phyloP scores from a whole-genome alignment of 2,888 invertebrate species.

The Aromia moschata region DNA sequence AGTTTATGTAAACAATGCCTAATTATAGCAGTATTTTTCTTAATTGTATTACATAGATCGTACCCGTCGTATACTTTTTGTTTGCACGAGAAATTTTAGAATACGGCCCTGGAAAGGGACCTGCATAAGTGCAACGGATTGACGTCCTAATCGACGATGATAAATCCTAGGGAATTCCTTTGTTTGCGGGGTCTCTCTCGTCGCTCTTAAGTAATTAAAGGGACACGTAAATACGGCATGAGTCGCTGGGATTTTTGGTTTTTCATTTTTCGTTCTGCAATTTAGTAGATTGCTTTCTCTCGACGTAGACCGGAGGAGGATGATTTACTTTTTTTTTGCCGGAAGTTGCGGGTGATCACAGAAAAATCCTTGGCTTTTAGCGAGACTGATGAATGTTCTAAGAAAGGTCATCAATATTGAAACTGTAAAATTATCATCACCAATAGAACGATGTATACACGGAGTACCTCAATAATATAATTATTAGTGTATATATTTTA shows the following conservation, averaged over 20 bases:
- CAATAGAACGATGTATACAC: too few relatives aligned
- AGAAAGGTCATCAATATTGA: too few relatives aligned
- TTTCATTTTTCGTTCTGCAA: constrained; percentile 10
- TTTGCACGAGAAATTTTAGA: not conserved
- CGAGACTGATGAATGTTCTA: too few relatives aligned
- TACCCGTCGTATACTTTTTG: too few relatives aligned
- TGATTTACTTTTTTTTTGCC: constrained; percentile 14
- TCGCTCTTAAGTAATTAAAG: constrained; percentile 15
- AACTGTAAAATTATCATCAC: too few relatives aligned
- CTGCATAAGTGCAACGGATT: constrained; percentile 18
- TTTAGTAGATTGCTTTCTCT: not conserved
- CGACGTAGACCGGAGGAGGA: not conserved
- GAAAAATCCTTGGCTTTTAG: too few relatives aligned
- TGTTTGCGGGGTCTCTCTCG: constrained; percentile 20
- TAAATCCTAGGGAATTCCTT: constrained; percentile 4
- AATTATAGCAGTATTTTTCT: too few relatives aligned
- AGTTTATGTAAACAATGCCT: too few relatives aligned
- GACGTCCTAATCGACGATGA: constrained; percentile 10
- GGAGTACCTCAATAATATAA: too few relatives aligned
- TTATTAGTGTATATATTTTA: too few relatives aligned
- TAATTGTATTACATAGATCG: too few relatives aligned
- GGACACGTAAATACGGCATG: constrained; percentile 1
- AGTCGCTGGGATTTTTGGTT: constrained; percentile 1
- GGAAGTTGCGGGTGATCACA: too few relatives aligned
- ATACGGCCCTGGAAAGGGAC: not conserved